Base-by-base conservation (phyloP, 2,113 vertebrate species). In the Boulengeromyrus knoepffleri region DNA sequence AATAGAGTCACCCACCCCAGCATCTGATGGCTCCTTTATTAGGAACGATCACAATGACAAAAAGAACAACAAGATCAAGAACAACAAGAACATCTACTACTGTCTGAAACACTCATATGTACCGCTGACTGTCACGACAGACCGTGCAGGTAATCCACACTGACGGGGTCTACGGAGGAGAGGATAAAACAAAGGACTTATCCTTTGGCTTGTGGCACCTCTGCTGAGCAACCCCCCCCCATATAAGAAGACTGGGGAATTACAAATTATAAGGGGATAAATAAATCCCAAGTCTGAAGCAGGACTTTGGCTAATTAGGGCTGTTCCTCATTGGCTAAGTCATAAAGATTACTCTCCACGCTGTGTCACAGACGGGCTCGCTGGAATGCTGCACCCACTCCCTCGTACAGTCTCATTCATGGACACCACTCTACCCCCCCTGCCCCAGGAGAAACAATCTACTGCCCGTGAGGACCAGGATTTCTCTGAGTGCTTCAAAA, bases 401-500 rank as follows among this genome's bases (percentile, higher is more conserved):
- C 10, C 36, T 42, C 7, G n/a, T 66, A 36, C 31, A 24, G 70
- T 5, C 70, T 77, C 70, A 77, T 77, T 77, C 70, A 77, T 39
- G 13, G 70, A 77, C 70, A 77, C 70, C 31, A 74, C 66, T 17
- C 66, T 17, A 31, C n/a, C 27, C 4, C 31, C 70, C 27, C n/a
- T 2, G 12, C 3, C 70, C 70, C 70, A 39, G 5, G 74, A 36
- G 31, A 77, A 77, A 42, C 36, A 77, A 77, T 77, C 74, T 1
- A 77, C 31, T 77, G 13, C 93, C 94, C 92, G 92, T 93, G 66
- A 58, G 93, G 95, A 94, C 93, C 92, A 91, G 92, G 94, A 94
- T 92, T 95, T 94, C 93, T 92, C 93, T 93, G 93, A 91, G 92
- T 90, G 92, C 93, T 93, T 95, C 93, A 17, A 77, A 93, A 93